Evolutionary conservation across 2,797 vertebrate genomes (phyloP), one percentile per base, ranked within the genome.

Genomic region (Rhyacichthys aspro): DNA sequence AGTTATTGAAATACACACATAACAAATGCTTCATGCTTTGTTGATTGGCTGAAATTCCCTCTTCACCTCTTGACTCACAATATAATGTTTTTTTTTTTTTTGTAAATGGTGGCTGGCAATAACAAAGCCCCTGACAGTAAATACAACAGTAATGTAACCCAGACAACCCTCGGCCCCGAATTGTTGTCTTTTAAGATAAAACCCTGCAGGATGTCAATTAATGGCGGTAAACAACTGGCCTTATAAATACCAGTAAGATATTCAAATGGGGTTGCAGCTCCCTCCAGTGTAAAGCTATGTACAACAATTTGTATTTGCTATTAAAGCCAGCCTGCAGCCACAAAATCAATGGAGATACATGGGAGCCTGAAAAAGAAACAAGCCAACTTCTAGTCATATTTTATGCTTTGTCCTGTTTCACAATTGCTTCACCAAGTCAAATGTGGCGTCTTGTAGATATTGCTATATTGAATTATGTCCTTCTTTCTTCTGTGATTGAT

Each of bases 281-380:
- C 79, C 77, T 86, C 85, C 79, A 82, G 82, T 81, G 77, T 72
- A 64, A 82, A 70, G 55, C 55, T 63, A 81, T 46, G 72, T 70
- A 72, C 78, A 67, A 62, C 70, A 70, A 56, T 74, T 39, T 45
- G 50, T n/a, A 72, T 77, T 48, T 56, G 39, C 60, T 43, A 61
- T 55, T 74, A 59, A 70, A 67, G 67, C 14, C 56, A 67, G 64
- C 59, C 54, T 17, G 12, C 32, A 62, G 65, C 32, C 48, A 12
- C 11, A 11, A 45, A 49, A 16, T 43, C 16, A 52, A 12, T 41
- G 54, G 14, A 48, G 48, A 59, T 10, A 45, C 43, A 43, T 54
- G 41, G 16, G 47, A 57, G 3, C 9, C 23, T 39, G 12, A 18
- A 28, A 5, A 28, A 2, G 23, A 28, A 28, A 28, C 23, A 28